phyloP scores from a whole-genome alignment of 1,140 invertebrate species.

The Pseudoatta argentina region DNA sequence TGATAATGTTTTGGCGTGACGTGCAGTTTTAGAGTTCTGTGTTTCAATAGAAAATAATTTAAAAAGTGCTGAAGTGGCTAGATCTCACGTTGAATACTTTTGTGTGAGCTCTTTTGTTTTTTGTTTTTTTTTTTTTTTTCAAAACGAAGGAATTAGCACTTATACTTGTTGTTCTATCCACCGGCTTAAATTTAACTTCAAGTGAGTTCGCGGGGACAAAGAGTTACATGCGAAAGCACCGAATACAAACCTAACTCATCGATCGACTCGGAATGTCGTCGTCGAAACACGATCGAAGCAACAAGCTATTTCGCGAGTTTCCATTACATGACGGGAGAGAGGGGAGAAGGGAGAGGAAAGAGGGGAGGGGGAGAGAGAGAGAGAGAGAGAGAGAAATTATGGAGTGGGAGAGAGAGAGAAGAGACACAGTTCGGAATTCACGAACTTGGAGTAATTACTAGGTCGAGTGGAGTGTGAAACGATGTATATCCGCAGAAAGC shows the following conservation, averaged over 20 bases:
- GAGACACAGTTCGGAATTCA: slow-evolving; percentile 30
- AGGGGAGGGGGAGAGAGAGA: not conserved
- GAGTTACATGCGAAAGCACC: slow-evolving; percentile 5
- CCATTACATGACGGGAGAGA: slow-evolving; percentile 22
- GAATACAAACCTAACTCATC: slow-evolving; percentile 17
- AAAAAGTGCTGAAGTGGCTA: slow-evolving; percentile 17
- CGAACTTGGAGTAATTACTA: slow-evolving; percentile 59
- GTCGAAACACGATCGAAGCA: slow-evolving; percentile 32
- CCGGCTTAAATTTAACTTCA: slow-evolving; percentile 24
- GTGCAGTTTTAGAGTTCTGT: not conserved
- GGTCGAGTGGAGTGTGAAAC: slow-evolving; percentile 57
- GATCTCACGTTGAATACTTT: slow-evolving; percentile 22
- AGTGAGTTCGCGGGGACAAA: not conserved
- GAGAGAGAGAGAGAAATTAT: not conserved
- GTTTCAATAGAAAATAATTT: not conserved
- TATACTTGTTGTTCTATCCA: not conserved
- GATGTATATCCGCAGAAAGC: slow-evolving; percentile 58
- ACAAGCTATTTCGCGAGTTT: slow-evolving; percentile 47
- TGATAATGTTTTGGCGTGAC: slow-evolving; percentile 3
- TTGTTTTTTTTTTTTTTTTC: slow-evolving; percentile 4
- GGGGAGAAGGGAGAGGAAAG: not conserved
- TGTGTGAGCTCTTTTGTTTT: slow-evolving; percentile 20
- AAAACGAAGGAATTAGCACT: slow-evolving; percentile 19
- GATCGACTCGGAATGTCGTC: slow-evolving; percentile 34
- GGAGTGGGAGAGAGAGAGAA: not conserved